Base-by-base conservation (phyloP, 1,140 invertebrate genomes). In the Helicoverpa armigera region DNA sequence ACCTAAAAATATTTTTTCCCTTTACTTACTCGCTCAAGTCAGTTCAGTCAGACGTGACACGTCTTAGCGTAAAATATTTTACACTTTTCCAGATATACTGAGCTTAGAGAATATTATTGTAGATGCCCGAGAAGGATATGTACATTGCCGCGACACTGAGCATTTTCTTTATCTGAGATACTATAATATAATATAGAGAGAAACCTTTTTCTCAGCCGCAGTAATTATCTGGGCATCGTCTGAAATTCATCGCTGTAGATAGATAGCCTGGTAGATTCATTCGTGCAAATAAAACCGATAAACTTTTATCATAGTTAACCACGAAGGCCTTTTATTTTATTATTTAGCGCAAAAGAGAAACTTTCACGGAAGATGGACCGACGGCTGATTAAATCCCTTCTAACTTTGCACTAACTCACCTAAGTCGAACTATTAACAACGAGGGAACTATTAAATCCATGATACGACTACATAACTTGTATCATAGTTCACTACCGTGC, bases 381-480 rank as follows among this genome's bases (percentile, higher is more conserved):
- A 23, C 54, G 23, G 54, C 54, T 74, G 29, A 58, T 48, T 74
- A 74, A 74, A 74, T 58, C 72, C 54, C 54, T 58, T 48, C 53
- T 58, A 74, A 48, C 72, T 74, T 58, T 43, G 54, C 54, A 74
- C 54, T 74, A 58, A 74, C 53, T 74, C 54, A 60, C 54, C 53
- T 74, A 74, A 74, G 54, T 58, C 54, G 54, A 74, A 14, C 29
- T 35, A 56, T 43, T 56, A 73, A 35, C 51, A 56, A 56, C 23
- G 14, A 35, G 14, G 72, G 23, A 74, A 74, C 72, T 74, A 74
- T 74, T 74, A 58, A 58, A 74, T 35, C 72, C 54, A 35, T 58
- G 31, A 43, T 74, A 60, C 31, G 72, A 60, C 54, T 74, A 60
- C 54, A 74, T 9, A 60, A 61, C 58, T 63, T 63, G 35, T 61